Evolutionary conservation across 2,888 invertebrate genomes (phyloP).

Genomic region (Epinotia ramella): DNA sequence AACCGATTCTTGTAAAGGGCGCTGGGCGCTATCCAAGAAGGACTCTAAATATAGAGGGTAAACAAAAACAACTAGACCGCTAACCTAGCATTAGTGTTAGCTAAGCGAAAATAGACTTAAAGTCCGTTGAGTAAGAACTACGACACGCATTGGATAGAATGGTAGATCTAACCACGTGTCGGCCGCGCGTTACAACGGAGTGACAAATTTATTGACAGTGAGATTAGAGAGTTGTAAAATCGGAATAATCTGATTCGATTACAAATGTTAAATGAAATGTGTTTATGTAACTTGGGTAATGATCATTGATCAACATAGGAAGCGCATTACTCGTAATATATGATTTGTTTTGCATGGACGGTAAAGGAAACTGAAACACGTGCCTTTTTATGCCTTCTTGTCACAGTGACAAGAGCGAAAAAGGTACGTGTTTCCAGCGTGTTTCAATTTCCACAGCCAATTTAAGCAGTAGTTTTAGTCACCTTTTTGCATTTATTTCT

Average conservation of each 20-base stretch:
- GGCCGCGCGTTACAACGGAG: background rate
- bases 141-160: background rate
- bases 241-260: background rate
- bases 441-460: too few relatives aligned
- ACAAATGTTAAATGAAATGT: background rate
- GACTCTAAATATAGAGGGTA: slow-evolving; percentile 41
- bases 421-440: too few relatives aligned
- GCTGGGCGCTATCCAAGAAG: slow-evolving; percentile 37
- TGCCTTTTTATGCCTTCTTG: too few relatives aligned
- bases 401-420: too few relatives aligned
- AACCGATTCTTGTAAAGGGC: slow-evolving; percentile 34
- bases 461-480: too few relatives aligned
- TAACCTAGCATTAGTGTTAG: background rate
- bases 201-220: slow-evolving; percentile 15
- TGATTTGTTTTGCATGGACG: too few relatives aligned
- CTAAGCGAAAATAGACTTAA: background rate
- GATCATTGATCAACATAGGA: too few relatives aligned
- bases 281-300: too few relatives aligned
- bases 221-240: background rate
- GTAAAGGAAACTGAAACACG: too few relatives aligned
- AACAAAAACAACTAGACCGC: slow-evolving; percentile 28
- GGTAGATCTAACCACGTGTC: slow-evolving; percentile 10
- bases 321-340: too few relatives aligned
- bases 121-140: background rate
- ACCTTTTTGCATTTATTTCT: too few relatives aligned